Percentiles rank a stretch among this genome's conserved stretches.
These are phyloP conservation scores for Sebastolobus alascanus DNA, from an alignment of 2,797 vertebrate species.

Conservation along the genomic window DNA sequence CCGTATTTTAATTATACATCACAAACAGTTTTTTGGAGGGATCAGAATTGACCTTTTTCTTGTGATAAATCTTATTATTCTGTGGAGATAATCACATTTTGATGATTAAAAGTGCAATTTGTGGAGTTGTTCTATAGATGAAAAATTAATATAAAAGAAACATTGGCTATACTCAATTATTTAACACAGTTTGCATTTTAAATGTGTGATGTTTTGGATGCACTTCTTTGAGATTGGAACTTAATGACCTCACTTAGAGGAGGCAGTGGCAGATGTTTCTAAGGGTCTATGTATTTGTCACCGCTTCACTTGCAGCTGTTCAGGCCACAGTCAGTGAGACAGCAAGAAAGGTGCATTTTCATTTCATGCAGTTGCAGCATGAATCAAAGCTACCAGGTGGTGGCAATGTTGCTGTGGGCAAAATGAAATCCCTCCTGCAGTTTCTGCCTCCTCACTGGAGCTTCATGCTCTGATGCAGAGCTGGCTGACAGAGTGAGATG, in stretches of 20 bases:
- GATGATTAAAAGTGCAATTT: not conserved
- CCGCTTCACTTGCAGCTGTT: not conserved
- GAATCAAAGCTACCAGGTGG: slow-evolving; percentile 75
- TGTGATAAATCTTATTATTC: slow-evolving; percentile 2
- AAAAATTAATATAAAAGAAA: not conserved
- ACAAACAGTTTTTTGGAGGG: slow-evolving; percentile 3
- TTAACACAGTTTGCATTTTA: not conserved
- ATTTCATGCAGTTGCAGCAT: slow-evolving; percentile 32
- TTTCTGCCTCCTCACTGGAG: slow-evolving; percentile 15
- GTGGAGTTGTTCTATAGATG: slow-evolving; percentile 10
- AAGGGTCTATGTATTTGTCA: not conserved
- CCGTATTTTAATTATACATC: slow-evolving; percentile 32
- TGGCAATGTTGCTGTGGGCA: slow-evolving; percentile 84
- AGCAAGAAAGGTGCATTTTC: not conserved
- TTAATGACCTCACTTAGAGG: not conserved
- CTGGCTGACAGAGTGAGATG: slow-evolving; percentile 12
- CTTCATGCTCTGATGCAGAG: slow-evolving; percentile 31
- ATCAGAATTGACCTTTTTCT: slow-evolving; percentile 11
- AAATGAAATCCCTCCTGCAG: slow-evolving; percentile 48
- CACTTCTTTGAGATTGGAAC: no score
- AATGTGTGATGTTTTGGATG: slow-evolving; percentile 13
- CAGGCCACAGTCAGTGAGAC: not conserved
- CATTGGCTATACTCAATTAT: slow-evolving; percentile 13
- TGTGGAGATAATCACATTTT: slow-evolving; percentile 10
- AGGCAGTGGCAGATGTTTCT: not conserved